Conservation (phyloP, 64 coral and sea anemone species). For the Astreopora myriophthalma region DNA sequence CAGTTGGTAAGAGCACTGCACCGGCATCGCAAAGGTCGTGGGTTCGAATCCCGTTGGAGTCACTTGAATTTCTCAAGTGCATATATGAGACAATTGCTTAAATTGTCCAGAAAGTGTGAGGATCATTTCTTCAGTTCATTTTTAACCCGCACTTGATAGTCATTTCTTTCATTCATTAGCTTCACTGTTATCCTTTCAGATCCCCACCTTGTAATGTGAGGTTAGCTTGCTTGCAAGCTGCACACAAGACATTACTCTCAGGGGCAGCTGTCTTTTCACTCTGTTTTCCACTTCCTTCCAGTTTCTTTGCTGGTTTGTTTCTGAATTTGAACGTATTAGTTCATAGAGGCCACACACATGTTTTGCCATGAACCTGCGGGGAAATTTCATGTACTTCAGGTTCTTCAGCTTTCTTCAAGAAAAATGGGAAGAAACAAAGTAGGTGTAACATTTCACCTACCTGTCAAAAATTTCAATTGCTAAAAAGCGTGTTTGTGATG, state of each 20-base stretch:
- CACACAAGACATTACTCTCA: constrained; percentile 86
- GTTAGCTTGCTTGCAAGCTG: constrained; percentile 93
- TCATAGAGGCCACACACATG: constrained; percentile 87
- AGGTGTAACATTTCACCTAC: constrained; percentile 32
- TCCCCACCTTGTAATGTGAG: constrained; percentile 90
- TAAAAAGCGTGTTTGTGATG: constrained; percentile 82
- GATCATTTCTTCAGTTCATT: too few relatives aligned
- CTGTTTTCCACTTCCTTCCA: constrained; percentile 92
- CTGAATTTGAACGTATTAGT: constrained; percentile 76
- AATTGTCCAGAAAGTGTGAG: too few relatives aligned
- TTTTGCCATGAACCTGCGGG: constrained; percentile 91
- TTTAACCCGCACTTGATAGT: too few relatives aligned
- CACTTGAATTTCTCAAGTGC: too few relatives aligned
- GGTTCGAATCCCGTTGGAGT: too few relatives aligned
- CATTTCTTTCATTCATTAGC: neutral
- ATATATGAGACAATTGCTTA: too few relatives aligned
- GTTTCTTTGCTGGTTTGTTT: constrained; percentile 74
- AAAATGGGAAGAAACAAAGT: neutral
- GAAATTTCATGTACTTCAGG: neutral
- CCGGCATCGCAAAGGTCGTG: too few relatives aligned
- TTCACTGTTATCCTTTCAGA: neutral
- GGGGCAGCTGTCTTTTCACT: constrained; percentile 84
- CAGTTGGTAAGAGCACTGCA: too few relatives aligned
- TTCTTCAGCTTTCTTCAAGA: neutral
- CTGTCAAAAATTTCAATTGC: constrained; percentile 98